A percentile compares a stretch with the other conserved stretches of the same genome.
Evolutionary conservation across 2,797 vertebrate species (phyloP).

Genomic region (Myotis daubentonii): DNA sequence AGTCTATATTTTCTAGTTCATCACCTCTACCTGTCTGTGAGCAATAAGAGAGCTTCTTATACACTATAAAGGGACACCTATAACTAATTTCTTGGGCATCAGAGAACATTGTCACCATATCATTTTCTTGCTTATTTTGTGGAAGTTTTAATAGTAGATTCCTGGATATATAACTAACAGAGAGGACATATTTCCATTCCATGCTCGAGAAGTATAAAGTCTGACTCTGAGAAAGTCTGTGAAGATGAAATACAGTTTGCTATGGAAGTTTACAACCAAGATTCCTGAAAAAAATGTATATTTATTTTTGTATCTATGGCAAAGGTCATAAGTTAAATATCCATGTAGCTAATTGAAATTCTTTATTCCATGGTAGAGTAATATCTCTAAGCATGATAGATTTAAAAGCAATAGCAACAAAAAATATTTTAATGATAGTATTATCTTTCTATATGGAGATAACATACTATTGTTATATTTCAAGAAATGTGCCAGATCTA

Average conservation of each 20-base stretch:
- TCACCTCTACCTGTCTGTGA: background rate
- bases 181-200: background rate
- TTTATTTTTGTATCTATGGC: background rate
- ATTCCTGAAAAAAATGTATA: background rate
- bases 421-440: conserved; percentile 1
- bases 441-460: background rate
- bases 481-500: background rate
- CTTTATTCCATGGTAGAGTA: background rate
- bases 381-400: background rate
- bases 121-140: background rate
- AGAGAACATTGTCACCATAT: background rate
- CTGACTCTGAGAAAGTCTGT: background rate
- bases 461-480: background rate
- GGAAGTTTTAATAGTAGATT: background rate
- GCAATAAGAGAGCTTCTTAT: background rate
- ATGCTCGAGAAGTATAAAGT: background rate
- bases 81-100: background rate
- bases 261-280: background rate
- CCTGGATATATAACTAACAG: background rate
- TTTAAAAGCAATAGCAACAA: background rate
- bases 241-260: background rate
- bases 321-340: background rate
- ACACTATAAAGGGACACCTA: background rate
- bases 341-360: background rate
- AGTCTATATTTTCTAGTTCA: background rate